Base-by-base conservation (phyloP, 2,797 vertebrate genomes). In the Numenius phaeopus region DNA sequence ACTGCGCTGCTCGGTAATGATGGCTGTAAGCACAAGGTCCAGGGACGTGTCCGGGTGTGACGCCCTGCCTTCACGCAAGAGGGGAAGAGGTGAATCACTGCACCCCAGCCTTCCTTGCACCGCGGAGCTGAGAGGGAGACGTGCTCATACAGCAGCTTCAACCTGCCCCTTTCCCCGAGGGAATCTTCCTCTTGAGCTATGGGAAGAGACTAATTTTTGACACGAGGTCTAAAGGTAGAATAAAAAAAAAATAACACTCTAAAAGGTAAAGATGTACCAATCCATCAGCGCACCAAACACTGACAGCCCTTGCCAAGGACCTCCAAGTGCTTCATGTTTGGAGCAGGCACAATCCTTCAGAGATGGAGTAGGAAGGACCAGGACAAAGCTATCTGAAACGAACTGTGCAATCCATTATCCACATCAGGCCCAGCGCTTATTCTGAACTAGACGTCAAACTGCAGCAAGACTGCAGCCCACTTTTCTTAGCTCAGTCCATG, bases 51-150 rank as follows among this genome's bases (percentile, higher is more conserved):
- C 9, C 15, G 22, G 40, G 67, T 42, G 67, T 0, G 4, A 90
- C 0, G 0, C 11, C 21, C n/a, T 66, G n/a, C 29, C 6, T 2
- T n/a, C 42, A 18, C 0, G 4, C 34, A 32, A 40, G 54, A 59
- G 57, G 23, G 37, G 6, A 66, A 0, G 29, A 65, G 49, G 39
- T 62, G 47, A 66, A 83, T n/a, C 47, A 23, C 39, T 75, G 39
- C 19, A 12, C 37, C 30, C 0, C 7, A 59, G 20, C 21, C 14
- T 10, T 13, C 10, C 34, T 37, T n/a, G 58, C 5, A 6, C 22
- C 61, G 18, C 3, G 16, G 62, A 85, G 39, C 4, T 3, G 37
- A 83, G 10, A 7, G 17, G 22, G 27, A 76, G 27, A 62, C 22
- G 3, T 7, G 26, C n/a, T 77, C 12, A 1, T 7, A 34, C 50